Conservation (phyloP, 2,797 vertebrate species). For the Crypturellus tataupa region DNA sequence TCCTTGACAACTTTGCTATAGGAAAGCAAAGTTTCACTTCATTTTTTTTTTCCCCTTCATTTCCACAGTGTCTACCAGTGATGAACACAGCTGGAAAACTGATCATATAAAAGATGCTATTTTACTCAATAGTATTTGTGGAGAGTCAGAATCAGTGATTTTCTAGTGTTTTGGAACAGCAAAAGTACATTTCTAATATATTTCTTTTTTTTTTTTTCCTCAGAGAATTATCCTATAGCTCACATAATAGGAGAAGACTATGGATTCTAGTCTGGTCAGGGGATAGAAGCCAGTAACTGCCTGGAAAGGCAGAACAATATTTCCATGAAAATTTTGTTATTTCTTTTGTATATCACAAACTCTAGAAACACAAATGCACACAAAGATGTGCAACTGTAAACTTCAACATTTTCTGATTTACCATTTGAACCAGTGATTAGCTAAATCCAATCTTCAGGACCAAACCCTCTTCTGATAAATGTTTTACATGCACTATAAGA, state of each 20-base stretch:
- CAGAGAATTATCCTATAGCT: background rate
- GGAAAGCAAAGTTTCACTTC: background rate
- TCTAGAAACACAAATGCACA: background rate
- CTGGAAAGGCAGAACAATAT: background rate
- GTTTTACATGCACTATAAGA: background rate
- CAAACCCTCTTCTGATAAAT: background rate
- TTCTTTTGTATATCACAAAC: background rate
- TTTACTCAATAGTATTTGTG: background rate
- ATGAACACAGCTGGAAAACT: background rate
- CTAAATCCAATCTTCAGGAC: background rate
- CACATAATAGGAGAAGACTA: background rate
- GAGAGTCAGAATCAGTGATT: background rate
- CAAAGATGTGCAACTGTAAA: background rate
- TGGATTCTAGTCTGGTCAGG: background rate
- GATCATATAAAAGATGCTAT: background rate
- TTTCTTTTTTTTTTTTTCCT: background rate
- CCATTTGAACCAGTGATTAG: background rate
- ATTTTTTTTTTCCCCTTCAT: background rate
- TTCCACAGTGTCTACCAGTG: background rate
- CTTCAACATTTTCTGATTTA: conserved; percentile 19
- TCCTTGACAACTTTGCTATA: background rate
- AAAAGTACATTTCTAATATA: background rate
- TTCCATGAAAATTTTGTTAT: background rate
- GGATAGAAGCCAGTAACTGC: background rate
- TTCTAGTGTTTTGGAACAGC: conserved; percentile 9